Percentiles rank a stretch among this genome's conserved stretches.
Evolutionary conservation across 2,888 invertebrate species (phyloP).

Genomic region (Phymatocera aterrima): DNA sequence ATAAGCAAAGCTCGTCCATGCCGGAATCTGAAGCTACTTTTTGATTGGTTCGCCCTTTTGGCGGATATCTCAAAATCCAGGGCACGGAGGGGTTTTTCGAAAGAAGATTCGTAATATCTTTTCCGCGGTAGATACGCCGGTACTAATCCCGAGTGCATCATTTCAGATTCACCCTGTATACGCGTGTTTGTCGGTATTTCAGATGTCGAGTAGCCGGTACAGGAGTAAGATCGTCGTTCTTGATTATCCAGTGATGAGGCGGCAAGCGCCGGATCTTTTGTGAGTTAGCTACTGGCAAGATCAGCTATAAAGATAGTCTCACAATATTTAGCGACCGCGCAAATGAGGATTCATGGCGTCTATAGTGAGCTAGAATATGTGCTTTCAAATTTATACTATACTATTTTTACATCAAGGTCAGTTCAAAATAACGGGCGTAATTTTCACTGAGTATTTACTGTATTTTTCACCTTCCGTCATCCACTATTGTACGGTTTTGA

Average conservation of each 20-base stretch:
- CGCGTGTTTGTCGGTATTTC: not conserved
- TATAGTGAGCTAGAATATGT: not conserved
- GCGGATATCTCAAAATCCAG: too few relatives aligned
- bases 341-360: not conserved
- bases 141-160: too few relatives aligned
- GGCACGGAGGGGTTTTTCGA: too few relatives aligned
- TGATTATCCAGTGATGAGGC: constrained; percentile 56
- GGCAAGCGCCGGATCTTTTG: constrained; percentile 6
- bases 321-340: constrained; percentile 28
- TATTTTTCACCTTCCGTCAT: not conserved
- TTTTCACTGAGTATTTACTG: not conserved
- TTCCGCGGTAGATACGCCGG: too few relatives aligned
- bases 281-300: constrained; percentile 1
- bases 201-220: not conserved
- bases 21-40: too few relatives aligned
- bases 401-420: not conserved
- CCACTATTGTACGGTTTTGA: not conserved
- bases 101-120: too few relatives aligned
- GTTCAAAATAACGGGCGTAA: not conserved
- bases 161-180: too few relatives aligned
- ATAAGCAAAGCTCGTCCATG: too few relatives aligned
- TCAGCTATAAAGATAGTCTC: constrained; percentile 28
- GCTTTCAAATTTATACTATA: not conserved
- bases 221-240: constrained; percentile 33
- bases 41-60: too few relatives aligned